Evolutionary conservation across 2,888 invertebrate species (phyloP).

Genomic region (Mimas tiliae): DNA sequence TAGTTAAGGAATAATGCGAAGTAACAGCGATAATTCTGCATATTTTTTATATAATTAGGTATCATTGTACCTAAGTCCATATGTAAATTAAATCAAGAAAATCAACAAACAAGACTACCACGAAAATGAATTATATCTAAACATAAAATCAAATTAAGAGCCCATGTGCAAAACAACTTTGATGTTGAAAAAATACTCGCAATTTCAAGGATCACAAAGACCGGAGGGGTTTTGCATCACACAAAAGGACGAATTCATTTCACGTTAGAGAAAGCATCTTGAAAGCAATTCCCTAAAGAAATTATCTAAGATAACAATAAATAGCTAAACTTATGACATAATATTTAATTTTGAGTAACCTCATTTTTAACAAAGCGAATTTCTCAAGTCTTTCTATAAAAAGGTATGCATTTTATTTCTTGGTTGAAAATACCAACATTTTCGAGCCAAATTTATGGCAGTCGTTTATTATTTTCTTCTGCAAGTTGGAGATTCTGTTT

Average conservation of each 20-base stretch:
- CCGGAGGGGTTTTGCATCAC: neutral
- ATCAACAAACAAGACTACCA: no score
- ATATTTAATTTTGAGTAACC: conserved; percentile 1
- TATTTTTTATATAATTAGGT: no score
- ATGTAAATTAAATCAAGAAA: no score
- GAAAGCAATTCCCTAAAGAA: neutral
- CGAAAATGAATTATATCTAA: no score
- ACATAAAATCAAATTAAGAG: no score
- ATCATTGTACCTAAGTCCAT: no score
- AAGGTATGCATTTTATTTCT: neutral
- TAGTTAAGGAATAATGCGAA: no score
- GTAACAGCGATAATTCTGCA: no score
- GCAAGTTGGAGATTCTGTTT: neutral
- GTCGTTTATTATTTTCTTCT: neutral
- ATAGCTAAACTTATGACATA: neutral
- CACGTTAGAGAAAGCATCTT: neutral
- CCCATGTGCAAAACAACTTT: no score
- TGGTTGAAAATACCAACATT: neutral
- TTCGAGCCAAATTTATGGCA: conserved; percentile 1
- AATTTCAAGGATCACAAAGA: neutral
- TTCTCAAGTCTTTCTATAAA: neutral
- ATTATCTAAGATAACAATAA: neutral
- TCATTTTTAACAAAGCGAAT: neutral
- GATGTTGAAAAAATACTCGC: neutral
- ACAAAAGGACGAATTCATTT: neutral